These are phyloP conservation scores for Terebella lapidaria DNA, from an alignment of 2,888 invertebrate genomes.

Conservation along the genomic window DNA sequence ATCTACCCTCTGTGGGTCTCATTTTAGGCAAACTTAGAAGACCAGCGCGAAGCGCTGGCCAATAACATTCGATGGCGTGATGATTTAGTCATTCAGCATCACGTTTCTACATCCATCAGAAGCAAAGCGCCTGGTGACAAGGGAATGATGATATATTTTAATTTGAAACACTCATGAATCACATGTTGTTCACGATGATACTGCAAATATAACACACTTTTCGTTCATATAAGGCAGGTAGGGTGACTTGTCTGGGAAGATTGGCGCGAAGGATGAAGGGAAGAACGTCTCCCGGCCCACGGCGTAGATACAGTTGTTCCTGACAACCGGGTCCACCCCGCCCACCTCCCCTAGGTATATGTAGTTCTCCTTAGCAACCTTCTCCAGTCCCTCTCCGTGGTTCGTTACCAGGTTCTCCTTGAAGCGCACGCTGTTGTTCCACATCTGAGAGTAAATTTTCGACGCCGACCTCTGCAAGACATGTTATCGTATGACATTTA, in stretches of 20 bases:
- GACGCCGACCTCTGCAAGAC: conserved; percentile 6
- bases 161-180: too few species aligned
- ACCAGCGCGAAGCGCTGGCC: too few species aligned
- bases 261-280: conserved; percentile 15
- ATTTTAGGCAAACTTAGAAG: too few species aligned
- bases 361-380: conserved; percentile 13
- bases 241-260: conserved; percentile 18
- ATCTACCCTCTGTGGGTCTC: too few species aligned
- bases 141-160: too few species aligned
- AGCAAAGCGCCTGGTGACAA: too few species aligned
- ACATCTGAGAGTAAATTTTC: conserved; percentile 5
- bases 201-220: conserved; percentile 9
- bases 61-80: too few species aligned
- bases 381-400: conserved; percentile 13
- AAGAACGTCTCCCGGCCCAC: conserved; percentile 19
- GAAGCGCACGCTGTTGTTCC: conserved; percentile 3
- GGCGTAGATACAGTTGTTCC: conserved; percentile 13
- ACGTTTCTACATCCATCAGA: too few species aligned
- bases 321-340: conserved; percentile 15
- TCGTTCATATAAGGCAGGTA: conserved; percentile 8
- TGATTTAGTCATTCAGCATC: too few species aligned
- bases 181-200: too few species aligned
- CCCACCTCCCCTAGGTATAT: conserved; percentile 17
- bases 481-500: too few species aligned
- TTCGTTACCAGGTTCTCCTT: conserved; percentile 10